These are phyloP conservation scores for Scomber japonicus DNA, from an alignment of 2,113 vertebrate species.

Conservation along the genomic window DNA sequence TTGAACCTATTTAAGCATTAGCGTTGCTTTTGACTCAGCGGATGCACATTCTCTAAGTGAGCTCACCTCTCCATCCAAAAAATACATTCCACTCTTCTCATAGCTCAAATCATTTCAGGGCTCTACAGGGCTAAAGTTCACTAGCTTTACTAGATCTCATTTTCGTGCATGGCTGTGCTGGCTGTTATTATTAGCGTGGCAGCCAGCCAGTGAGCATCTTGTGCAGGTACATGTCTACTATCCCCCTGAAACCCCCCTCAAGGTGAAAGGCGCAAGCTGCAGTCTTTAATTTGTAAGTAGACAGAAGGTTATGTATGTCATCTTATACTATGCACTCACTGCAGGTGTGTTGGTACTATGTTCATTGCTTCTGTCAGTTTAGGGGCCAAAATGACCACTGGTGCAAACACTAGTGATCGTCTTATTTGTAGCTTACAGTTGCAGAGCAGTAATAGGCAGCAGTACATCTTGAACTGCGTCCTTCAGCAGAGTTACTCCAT, in stretches of 20 bases:
- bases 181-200: conserved; percentile 78
- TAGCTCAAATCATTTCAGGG: conserved; percentile 60
- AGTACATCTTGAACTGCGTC: conserved; percentile 31
- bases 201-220: conserved; percentile 54
- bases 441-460: conserved; percentile 26
- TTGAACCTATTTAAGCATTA: conserved; percentile 36
- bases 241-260: conserved; percentile 3
- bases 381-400: conserved; percentile 9
- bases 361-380: conserved; percentile 33
- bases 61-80: conserved; percentile 58
- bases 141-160: conserved; percentile 64
- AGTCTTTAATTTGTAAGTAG: conserved; percentile 45
- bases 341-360: conserved; percentile 27
- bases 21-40: conserved; percentile 37
- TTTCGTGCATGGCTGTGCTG: conserved; percentile 72
- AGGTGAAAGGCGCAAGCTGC: conserved; percentile 37
- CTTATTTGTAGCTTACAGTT: conserved; percentile 10
- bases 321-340: conserved; percentile 4
- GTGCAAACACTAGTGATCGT: conserved; percentile 10
- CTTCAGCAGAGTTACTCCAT: conserved; percentile 51
- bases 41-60: conserved; percentile 55
- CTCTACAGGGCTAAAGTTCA: conserved; percentile 54
- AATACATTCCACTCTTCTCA: conserved; percentile 65
- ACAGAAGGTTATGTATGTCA: conserved; percentile 22
- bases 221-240: conserved; percentile 41